Base-by-base conservation (phyloP, 1,140 invertebrate genomes). In the Drosophila elegans region DNA sequence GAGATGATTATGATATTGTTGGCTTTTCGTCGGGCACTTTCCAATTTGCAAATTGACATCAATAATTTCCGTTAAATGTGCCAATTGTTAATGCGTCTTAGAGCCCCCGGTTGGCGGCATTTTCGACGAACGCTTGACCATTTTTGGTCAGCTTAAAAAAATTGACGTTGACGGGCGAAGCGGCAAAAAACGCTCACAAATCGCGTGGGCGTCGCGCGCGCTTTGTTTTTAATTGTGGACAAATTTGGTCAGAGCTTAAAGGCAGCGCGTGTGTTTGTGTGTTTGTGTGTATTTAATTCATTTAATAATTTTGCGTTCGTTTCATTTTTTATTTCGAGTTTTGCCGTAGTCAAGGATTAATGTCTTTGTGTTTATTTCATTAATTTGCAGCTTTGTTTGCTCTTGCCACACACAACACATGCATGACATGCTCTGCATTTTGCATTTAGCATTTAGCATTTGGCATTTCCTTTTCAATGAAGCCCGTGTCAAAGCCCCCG, bases 31-130 rank as follows among this genome's bases (percentile, higher is more conserved):
- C 60, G 63, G 54, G 62, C 79, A 83, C 85, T 86, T 81, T 74
- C 78, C 73, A 89, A 84, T 89, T 86, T 76, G 76, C 84, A 80
- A 71, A 80, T 80, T 74, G 73, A 78, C 67, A 69, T 88, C 83
- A 71, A 80, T 89, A 88, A 84, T 83, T 88, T 89, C 83, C 84
- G 79, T 88, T 88, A 77, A 88, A 88, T 89, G 79, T 88, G 83
- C 67, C 83, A 88, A 88, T 88, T 78, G 80, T 55, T 79, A 79
- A 83, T 82, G 75, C 83, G 82, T 64, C 82, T 86, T 78, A 61
- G 62, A 75, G 63, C 41, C 49, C 61, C 34, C 46, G 36, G 34
- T 42, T 48, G 12, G 32, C 64, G 27, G 38, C 51, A 21, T 16
- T 69, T 71, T 71, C 29, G 32, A 56, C 63, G 36, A 54, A 64